Evolutionary conservation across 1,140 invertebrate genomes (phyloP), one percentile per base, ranked within the genome.

Genomic region (Popillia japonica): DNA sequence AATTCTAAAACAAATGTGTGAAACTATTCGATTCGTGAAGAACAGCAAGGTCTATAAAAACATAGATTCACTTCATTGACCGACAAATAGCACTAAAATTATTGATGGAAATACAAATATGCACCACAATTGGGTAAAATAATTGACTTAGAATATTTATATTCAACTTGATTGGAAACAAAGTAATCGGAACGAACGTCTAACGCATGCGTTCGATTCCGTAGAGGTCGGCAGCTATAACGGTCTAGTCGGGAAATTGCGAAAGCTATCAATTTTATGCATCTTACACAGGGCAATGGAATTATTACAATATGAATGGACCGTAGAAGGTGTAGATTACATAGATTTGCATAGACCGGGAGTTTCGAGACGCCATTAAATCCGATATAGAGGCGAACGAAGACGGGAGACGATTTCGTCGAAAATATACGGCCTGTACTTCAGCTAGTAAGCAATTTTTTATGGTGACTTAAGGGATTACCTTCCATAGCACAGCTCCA

Each of bases 271-370:
- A 81, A 81, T 81, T 81, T 81, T 81, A 81, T 81, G 80, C 80
- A 81, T 81, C 80, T 81, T 81, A 80, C 40, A 78, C 79, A 74
- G 77, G 79, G 72, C 77, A 81, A 80, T 80, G 78, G 80, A 77
- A 78, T 81, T 79, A 81, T 81, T 81, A 81, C 79, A 81, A 81
- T 81, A 81, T 81, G 80, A 81, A 81, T 81, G 72, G 79, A 27
- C 40, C 68, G 23, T 44, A 27, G 68, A 48, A 78, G 77, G 77
- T 78, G 77, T 78, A 78, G 77, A 78, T 78, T 78, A 78, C 72
- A 68, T 42, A 72, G 42, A 78, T 78, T 78, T 78, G 64, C 77
- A 78, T 78, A 68, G 64, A 73, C 72, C 40, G 72, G 72, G n/a
- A 41, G 17, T 20, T 10, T 48, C 44, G 27, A 34, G 40, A n/a